Evolutionary conservation across 2,797 vertebrate species (phyloP), one percentile per base, ranked within the genome.

Genomic region (Poecilia gillii): DNA sequence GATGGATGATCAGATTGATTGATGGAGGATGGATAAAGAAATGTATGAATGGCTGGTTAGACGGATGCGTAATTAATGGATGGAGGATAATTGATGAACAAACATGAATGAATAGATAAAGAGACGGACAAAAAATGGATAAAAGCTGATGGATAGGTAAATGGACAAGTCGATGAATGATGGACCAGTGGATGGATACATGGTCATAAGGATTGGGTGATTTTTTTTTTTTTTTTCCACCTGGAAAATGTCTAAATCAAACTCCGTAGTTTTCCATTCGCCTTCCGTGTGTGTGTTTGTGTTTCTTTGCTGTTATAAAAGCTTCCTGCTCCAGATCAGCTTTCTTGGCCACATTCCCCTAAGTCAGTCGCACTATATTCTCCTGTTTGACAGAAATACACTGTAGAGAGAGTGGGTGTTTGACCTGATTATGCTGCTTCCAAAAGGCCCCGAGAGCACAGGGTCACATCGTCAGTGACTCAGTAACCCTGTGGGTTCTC

Each of bases 401-500:
- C 47, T 8, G 31, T 72, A 64, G 72, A 87, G 72, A 85, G 76
- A 89, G 85, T 89, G 86, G 81, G 85, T 84, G 81, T 91, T 82
- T 92, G 94, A 94, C 90, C 85, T 88, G 90, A 76, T 92, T 91
- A 71, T 83, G 81, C 83, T 77, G 71, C 79, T 91, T 86, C 87
- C 78, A 79, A 73, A 86, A 73, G 86, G 90, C 87, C 87, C 90
- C 31, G 57, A 82, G 87, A 94, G 92, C 94, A 94, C 87, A 93
- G 94, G 94, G 94, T 94, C 92, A 94, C 88, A 76, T 90, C 80
- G 85, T 80, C 85, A 81, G 87, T 90, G 89, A 88, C 87, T 93
- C 87, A 90, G 33, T 59, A 53, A 73, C 88, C 89, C 88, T 57
- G 57, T 79, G 78, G 91, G 79, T 80, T 80, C 79, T 46, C 75